These are phyloP conservation scores for Pipa parva DNA, from an alignment of 2,113 vertebrate genomes.

Conservation along the genomic window DNA sequence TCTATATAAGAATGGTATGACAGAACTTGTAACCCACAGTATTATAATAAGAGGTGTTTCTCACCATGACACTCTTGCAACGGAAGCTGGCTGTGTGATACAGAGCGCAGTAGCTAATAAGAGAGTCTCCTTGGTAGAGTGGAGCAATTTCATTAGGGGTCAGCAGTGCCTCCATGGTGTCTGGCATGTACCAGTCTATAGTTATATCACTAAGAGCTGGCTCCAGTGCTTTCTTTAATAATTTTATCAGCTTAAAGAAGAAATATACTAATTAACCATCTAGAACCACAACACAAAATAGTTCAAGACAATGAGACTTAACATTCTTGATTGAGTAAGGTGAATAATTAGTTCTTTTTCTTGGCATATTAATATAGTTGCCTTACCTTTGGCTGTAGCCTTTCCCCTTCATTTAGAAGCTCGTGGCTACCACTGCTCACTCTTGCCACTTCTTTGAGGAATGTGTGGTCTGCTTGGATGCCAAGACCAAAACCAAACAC, in stretches of 20 bases:
- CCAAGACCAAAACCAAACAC: conserved; percentile 85
- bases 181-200: conserved; percentile 94
- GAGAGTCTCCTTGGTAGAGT: conserved; percentile 81
- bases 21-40: no score
- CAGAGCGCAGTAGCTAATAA: conserved; percentile 87
- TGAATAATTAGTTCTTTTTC: no score
- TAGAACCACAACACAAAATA: no score
- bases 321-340: no score
- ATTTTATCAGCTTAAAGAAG: conserved; percentile 77
- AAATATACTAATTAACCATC: no score
- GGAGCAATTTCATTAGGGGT: conserved; percentile 88
- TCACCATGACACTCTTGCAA: conserved; percentile 57
- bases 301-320: no score
- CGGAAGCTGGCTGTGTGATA: conserved; percentile 79
- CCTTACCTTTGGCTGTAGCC: conserved; percentile 87
- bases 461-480: conserved; percentile 61
- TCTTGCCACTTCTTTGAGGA: conserved; percentile 77
- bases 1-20: no score
- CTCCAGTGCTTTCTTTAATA: conserved; percentile 91
- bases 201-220: conserved; percentile 86
- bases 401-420: conserved; percentile 74
- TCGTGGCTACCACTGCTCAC: conserved; percentile 78
- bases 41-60: no score
- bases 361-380: no score
- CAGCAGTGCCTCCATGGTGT: conserved; percentile 88